Conservation (phyloP, 2,113 vertebrate genomes). For the Alexandromys fortis region DNA sequence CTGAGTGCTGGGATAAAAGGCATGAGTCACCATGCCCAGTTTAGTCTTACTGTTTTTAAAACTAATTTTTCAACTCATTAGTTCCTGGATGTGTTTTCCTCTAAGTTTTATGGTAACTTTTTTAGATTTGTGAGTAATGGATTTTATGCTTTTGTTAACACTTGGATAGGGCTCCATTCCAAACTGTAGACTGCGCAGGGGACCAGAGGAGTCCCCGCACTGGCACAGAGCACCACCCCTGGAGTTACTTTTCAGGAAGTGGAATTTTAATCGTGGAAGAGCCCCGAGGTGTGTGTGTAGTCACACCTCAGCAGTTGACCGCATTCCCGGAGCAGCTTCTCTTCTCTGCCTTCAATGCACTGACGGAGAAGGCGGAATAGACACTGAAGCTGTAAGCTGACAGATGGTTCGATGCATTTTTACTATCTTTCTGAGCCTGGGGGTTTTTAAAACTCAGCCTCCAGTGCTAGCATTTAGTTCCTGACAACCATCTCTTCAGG, state of each 20-base stretch:
- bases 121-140: conserved; percentile 84
- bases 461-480: conserved; percentile 44
- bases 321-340: conserved; percentile 70
- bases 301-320: conserved; percentile 68
- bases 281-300: conserved; percentile 42
- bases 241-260: conserved; percentile 67
- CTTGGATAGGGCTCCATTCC: conserved; percentile 83
- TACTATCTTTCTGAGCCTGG: conserved; percentile 76
- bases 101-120: conserved; percentile 78
- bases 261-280: conserved; percentile 77
- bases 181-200: conserved; percentile 71
- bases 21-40: not conserved
- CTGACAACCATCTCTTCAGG: conserved; percentile 2
- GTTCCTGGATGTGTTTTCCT: conserved; percentile 80
- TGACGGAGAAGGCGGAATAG: conserved; percentile 72
- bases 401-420: conserved; percentile 80
- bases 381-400: conserved; percentile 77
- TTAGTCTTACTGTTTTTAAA: conserved; percentile 80
- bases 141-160: conserved; percentile 82
- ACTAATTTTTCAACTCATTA: conserved; percentile 80
- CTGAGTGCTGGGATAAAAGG: not conserved
- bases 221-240: conserved; percentile 68
- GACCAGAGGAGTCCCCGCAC: conserved; percentile 57
- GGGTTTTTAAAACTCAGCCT: conserved; percentile 74
- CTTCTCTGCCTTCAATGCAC: conserved; percentile 75